These are phyloP conservation scores for Planiliza haematocheilus DNA, from an alignment of 2,113 vertebrate species.

Conservation along the genomic window DNA sequence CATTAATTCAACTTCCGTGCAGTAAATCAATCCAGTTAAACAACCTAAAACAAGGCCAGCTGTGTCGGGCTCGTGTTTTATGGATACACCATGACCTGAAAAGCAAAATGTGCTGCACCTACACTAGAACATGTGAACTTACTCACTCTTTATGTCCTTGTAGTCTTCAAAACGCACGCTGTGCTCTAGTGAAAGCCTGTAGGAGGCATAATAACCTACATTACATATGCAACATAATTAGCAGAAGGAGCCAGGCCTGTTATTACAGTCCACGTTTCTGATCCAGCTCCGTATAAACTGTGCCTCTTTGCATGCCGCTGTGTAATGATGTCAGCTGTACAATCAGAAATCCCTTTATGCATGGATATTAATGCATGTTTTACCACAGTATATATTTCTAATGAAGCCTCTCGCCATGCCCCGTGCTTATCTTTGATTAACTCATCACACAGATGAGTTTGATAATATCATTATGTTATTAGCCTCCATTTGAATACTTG, in stretches of 20 bases:
- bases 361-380: slow-evolving; percentile 74
- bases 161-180: slow-evolving; percentile 6
- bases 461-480: slow-evolving; percentile 66
- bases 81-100: too few relatives aligned
- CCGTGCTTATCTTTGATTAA: slow-evolving; percentile 66
- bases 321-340: slow-evolving; percentile 43
- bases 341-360: slow-evolving; percentile 51
- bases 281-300: slow-evolving; percentile 51
- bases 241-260: background rate
- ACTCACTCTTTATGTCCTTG: background rate
- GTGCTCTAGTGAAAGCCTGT: slow-evolving; percentile 4
- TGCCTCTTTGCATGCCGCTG: slow-evolving; percentile 62
- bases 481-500: slow-evolving; percentile 63
- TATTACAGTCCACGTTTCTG: slow-evolving; percentile 41
- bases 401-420: slow-evolving; percentile 52
- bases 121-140: background rate
- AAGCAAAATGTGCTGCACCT: too few relatives aligned
- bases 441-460: slow-evolving; percentile 66
- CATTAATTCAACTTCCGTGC: too few relatives aligned
- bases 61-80: too few relatives aligned
- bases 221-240: slow-evolving; percentile 44
- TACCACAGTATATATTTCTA: slow-evolving; percentile 37
- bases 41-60: too few relatives aligned
- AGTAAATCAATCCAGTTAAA: too few relatives aligned
- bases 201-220: slow-evolving; percentile 30